A percentile compares a stretch with the other conserved stretches of the same genome.
phyloP scores from a whole-genome alignment of 2,113 vertebrate genomes.

The Phalacrocorax carbo region DNA sequence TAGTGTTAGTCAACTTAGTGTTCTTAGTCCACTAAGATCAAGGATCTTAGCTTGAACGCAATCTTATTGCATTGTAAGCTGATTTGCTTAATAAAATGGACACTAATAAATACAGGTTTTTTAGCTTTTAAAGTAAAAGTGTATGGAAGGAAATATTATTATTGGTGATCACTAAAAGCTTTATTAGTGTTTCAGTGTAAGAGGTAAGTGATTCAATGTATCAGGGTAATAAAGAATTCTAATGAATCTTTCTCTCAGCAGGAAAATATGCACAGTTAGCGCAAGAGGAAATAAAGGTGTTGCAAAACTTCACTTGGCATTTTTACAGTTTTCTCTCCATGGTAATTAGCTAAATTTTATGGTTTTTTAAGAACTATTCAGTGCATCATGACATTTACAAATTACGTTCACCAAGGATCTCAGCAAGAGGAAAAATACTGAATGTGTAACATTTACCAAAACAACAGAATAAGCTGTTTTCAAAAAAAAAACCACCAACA shows the following conservation, averaged over 20 bases:
- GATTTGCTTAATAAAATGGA: not conserved
- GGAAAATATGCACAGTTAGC: not conserved
- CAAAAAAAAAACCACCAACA: not conserved
- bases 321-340: not conserved
- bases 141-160: not conserved
- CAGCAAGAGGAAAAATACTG: not conserved
- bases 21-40: not conserved
- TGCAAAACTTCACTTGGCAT: not conserved
- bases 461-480: not conserved
- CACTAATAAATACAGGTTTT: not conserved
- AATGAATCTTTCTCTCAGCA: not conserved
- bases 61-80: not conserved
- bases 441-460: not conserved
- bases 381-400: not conserved
- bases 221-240: not conserved
- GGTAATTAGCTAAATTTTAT: not conserved
- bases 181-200: not conserved
- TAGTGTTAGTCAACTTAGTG: not conserved
- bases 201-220: not conserved
- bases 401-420: not conserved
- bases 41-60: not conserved
- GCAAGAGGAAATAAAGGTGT: not conserved
- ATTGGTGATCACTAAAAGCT: not conserved
- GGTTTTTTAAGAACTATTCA: not conserved
- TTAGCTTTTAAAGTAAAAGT: not conserved